phyloP scores from a whole-genome alignment of 2,113 vertebrate species.

The Hyaena hyaena region DNA sequence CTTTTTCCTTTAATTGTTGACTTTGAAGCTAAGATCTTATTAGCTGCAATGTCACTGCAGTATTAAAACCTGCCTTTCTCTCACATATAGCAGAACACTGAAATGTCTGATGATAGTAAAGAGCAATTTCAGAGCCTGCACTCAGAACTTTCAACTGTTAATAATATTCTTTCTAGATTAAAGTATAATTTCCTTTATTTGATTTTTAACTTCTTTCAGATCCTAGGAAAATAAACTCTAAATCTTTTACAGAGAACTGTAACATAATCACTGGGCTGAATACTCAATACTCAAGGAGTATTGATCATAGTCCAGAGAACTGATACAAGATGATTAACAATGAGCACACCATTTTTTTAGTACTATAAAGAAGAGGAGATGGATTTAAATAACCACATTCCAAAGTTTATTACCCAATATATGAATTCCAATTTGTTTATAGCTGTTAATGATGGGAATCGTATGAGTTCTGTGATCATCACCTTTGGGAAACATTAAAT shows the following conservation, averaged over 20 bases:
- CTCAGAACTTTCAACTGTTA: neutral
- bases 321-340: neutral
- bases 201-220: neutral
- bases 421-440: neutral
- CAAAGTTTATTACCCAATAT: neutral
- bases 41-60: neutral
- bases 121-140: neutral
- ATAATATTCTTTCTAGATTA: neutral
- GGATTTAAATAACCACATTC: neutral
- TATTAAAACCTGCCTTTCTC: neutral
- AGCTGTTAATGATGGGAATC: neutral
- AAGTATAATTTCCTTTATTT: neutral
- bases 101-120: neutral
- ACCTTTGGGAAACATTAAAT: neutral
- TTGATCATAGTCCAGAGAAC: neutral
- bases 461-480: neutral
- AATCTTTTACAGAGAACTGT: neutral
- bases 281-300: neutral
- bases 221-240: neutral
- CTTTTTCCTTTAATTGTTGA: slow-evolving; percentile 16
- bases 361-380: neutral
- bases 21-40: neutral
- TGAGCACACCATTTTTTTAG: neutral
- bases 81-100: neutral
- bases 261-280: neutral